These are phyloP conservation scores for Scortum barcoo DNA, from an alignment of 2,113 vertebrate genomes.

Conservation along the genomic window DNA sequence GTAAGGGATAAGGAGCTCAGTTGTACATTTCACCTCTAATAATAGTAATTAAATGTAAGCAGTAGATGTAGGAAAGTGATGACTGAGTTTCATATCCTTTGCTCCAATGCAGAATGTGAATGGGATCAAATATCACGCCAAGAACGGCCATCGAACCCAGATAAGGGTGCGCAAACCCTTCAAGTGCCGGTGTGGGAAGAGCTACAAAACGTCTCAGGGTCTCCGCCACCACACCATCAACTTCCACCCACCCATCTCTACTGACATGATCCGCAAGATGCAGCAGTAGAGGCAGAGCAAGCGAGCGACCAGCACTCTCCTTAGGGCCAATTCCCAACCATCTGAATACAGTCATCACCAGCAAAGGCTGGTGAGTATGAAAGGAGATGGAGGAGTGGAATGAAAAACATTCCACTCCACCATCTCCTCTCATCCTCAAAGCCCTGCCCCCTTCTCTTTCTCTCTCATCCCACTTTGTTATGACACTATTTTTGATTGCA, in stretches of 20 bases:
- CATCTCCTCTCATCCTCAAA: neutral
- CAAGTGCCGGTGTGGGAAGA: slow-evolving; percentile 98
- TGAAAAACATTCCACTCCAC: slow-evolving; percentile 27
- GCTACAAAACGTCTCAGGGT: slow-evolving; percentile 99
- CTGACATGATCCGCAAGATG: slow-evolving; percentile 97
- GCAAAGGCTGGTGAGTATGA: slow-evolving; percentile 90
- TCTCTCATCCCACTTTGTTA: slow-evolving; percentile 30
- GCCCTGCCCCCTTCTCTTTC: slow-evolving; percentile 34
- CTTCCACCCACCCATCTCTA: slow-evolving; percentile 95
- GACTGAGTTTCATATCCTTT: neutral
- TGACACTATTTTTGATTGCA: slow-evolving; percentile 88
- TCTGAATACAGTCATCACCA: slow-evolving; percentile 85
- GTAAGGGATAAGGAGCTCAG: neutral
- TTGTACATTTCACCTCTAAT: neutral
- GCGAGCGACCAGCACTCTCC: slow-evolving; percentile 80
- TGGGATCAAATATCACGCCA: slow-evolving; percentile 98
- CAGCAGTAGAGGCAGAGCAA: slow-evolving; percentile 88
- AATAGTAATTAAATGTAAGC: neutral
- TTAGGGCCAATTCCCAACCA: slow-evolving; percentile 86
- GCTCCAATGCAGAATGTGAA: slow-evolving; percentile 92
- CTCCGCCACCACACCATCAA: slow-evolving; percentile 99
- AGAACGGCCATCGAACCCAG: slow-evolving; percentile 98
- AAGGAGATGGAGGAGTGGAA: too few relatives aligned
- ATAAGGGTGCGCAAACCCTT: slow-evolving; percentile 97
- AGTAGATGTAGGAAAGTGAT: neutral